Evolutionary conservation across 2,888 invertebrate species (phyloP), one percentile per base, ranked within the genome.

Genomic region (Kryphioiulus occultus): DNA sequence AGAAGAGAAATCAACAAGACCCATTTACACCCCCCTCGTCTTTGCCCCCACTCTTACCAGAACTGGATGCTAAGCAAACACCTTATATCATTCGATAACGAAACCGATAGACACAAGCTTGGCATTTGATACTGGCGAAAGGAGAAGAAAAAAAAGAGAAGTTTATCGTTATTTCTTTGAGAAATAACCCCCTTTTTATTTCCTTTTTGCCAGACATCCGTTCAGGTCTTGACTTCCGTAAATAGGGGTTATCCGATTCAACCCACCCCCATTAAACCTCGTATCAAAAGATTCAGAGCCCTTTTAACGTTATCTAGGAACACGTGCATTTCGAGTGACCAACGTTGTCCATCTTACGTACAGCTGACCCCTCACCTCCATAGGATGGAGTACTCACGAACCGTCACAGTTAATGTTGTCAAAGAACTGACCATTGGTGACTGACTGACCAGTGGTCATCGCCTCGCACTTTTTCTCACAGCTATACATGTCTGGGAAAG

Each of bases 31-130:
- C 9, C 47, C 26, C 68, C 68, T 26, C 26, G 26, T 22, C 26
- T 53, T 53, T n/a, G 17, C 2, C 53, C n/a, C 5, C 53, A 17
- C 53, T 53, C n/a, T 53, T 53, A 68, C 68, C 68, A 68, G 26
- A 68, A 68, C 68, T 26, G 22, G 68, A 68, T 68, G 68, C 68
- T 68, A 68, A 68, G 68, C 68, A n/a, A 68, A 68, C 68, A 68
- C 68, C 68, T 68, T 68, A 68, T 68, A 68, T 68, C 68, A 68
- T 68, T 68, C 12, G 68, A 68, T 68, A 26, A 68, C 26, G 68
- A 22, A 68, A 26, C 68, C 26, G 68, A 68, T 68, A 68, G 68
- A 68, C 68, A 68, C 68, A 22, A 68, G 26, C 68, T 68, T 68
- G 68, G 68, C 68, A 68, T 26, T 68, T 26, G 68, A 68, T 68